Conservation (phyloP, 1,140 invertebrate species). For the Coelopa frigida region DNA sequence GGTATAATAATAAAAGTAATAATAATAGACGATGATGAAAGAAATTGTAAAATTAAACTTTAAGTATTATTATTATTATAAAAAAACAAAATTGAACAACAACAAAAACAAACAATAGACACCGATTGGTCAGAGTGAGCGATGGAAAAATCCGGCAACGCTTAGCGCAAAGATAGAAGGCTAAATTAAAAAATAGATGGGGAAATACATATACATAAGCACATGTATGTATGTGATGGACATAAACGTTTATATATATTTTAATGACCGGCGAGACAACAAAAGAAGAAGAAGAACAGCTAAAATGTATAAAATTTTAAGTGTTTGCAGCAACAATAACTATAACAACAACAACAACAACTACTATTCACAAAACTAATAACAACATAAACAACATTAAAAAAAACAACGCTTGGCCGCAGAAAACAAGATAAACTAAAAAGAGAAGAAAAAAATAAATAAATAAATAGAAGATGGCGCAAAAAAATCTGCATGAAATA, state of each 20-base stretch:
- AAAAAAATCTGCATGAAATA: background rate
- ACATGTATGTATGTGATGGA: background rate
- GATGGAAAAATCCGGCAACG: too few relatives aligned
- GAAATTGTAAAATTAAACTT: background rate
- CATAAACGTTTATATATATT: background rate
- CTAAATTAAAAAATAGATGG: background rate
- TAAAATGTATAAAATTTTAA: slow-evolving; percentile 16
- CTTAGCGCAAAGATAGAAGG: slow-evolving; percentile 7
- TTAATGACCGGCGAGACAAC: slow-evolving; percentile 11
- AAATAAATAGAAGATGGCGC: slow-evolving; percentile 1
- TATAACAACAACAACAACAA: slow-evolving; percentile 2
- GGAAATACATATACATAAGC: background rate
- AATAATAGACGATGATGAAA: background rate
- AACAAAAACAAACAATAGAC: too few relatives aligned
- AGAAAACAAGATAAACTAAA: slow-evolving; percentile 8
- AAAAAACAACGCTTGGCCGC: slow-evolving; percentile 9
- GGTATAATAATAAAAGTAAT: background rate
- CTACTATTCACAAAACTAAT: slow-evolving; percentile 2
- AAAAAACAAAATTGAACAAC: background rate
- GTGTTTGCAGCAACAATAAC: slow-evolving; percentile 13
- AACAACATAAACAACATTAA: slow-evolving; percentile 9
- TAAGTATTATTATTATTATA: slow-evolving; percentile 6
- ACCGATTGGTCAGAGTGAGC: too few relatives aligned
- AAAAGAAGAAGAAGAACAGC: slow-evolving; percentile 5
- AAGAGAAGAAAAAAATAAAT: slow-evolving; percentile 1